Percentiles rank a stretch among this genome's conserved stretches.
phyloP scores from a whole-genome alignment of 1,140 invertebrate species.

The Danaus plexippus region DNA sequence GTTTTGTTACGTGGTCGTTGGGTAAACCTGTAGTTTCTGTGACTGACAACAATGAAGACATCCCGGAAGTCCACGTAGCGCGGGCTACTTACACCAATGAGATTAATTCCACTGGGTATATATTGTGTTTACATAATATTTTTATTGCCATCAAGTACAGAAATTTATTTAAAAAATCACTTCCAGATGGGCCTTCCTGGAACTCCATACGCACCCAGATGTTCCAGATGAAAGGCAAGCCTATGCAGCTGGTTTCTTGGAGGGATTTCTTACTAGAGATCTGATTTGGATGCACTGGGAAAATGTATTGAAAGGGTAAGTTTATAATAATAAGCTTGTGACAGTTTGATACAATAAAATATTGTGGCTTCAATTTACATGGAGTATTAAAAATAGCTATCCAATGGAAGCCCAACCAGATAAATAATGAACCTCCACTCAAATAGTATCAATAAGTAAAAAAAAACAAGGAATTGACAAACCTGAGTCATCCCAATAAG shows the following conservation, averaged over 20 bases:
- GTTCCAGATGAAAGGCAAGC: constrained; percentile 74
- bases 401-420: no score
- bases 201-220: constrained; percentile 67
- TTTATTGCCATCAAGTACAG: not conserved
- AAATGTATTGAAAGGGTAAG: constrained; percentile 73
- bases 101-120: constrained; percentile 51
- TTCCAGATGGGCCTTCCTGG: constrained; percentile 74
- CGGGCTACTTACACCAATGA: constrained; percentile 51
- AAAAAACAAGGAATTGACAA: no score
- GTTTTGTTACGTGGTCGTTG: constrained; percentile 32
- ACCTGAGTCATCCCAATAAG: no score
- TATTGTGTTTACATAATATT: constrained; percentile 7
- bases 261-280: constrained; percentile 75
- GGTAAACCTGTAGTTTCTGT: constrained; percentile 26
- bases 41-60: constrained; percentile 32
- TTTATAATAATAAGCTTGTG: not conserved
- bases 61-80: constrained; percentile 40
- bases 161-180: constrained; percentile 1
- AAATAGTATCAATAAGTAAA: no score
- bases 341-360: no score
- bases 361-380: no score
- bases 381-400: no score
- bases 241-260: constrained; percentile 78
- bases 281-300: constrained; percentile 77
- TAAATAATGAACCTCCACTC: no score